Evolutionary conservation across 1,140 invertebrate species (phyloP).

Genomic region (Meloidogyne hapla): DNA sequence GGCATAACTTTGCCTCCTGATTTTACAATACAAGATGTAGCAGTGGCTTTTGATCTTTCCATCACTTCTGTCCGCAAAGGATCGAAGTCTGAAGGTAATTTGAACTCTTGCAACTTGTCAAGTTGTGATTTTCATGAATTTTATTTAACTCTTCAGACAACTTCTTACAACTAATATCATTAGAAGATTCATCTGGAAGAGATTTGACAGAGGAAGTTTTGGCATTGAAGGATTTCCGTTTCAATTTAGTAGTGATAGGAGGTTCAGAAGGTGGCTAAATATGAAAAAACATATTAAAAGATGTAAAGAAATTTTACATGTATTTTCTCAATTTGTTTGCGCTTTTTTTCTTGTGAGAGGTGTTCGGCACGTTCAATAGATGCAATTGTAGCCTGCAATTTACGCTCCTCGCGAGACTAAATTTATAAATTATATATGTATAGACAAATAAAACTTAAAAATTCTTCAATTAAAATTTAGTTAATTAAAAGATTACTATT

Average conservation of each 20-base stretch:
- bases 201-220: not conserved
- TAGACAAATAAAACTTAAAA: no score
- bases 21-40: no score
- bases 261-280: slow-evolving; percentile 4
- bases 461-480: not conserved
- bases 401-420: slow-evolving; percentile 24
- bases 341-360: not conserved
- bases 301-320: not conserved
- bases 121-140: not conserved
- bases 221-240: not conserved
- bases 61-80: not conserved
- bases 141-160: not conserved
- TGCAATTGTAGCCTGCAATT: slow-evolving; percentile 12
- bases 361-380: slow-evolving; percentile 13
- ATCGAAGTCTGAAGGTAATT: not conserved
- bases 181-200: not conserved
- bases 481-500: not conserved
- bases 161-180: not conserved
- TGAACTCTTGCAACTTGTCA: not conserved
- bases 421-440: not conserved
- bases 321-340: slow-evolving; percentile 7
- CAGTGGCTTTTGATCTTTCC: not conserved
- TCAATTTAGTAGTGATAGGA: not conserved
- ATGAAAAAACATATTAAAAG: not conserved
- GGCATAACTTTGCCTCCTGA: no score